phyloP scores from a whole-genome alignment of 2,888 invertebrate species.

The Onchidella celtica region DNA sequence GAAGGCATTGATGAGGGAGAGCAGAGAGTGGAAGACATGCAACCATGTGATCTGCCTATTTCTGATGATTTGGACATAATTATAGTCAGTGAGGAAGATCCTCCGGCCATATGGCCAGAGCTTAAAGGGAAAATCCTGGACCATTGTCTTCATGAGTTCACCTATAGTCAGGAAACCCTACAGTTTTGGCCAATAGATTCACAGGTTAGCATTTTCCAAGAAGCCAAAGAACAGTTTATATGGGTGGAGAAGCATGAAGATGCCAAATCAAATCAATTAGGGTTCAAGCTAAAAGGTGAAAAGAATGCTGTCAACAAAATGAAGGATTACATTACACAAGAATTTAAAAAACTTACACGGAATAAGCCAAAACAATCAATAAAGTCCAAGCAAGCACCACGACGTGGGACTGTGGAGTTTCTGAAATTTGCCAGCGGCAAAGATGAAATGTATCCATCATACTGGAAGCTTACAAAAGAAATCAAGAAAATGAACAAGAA shows the following conservation, averaged over 20 bases:
- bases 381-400: slow-evolving; percentile 15
- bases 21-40: background rate
- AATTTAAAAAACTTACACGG: background rate
- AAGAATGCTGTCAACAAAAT: slow-evolving; percentile 30
- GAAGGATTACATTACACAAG: background rate
- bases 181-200: slow-evolving; percentile 10
- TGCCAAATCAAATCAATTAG: background rate
- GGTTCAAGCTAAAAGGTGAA: slow-evolving; percentile 45
- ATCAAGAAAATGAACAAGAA: too few species aligned
- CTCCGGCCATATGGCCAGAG: slow-evolving; percentile 5
- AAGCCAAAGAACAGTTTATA: slow-evolving; percentile 18
- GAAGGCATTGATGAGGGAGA: too few species aligned
- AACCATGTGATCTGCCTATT: background rate
- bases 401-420: slow-evolving; percentile 52
- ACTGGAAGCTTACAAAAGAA: slow-evolving; percentile 55
- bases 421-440: slow-evolving; percentile 42
- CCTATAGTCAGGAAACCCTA: slow-evolving; percentile 11
- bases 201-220: background rate
- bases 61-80: slow-evolving; percentile 8
- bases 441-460: slow-evolving; percentile 49
- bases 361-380: slow-evolving; percentile 26
- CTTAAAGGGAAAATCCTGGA: background rate
- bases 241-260: slow-evolving; percentile 2
- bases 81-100: background rate
- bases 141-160: background rate